These are phyloP conservation scores for Diarsia rubi DNA, from an alignment of 2,888 invertebrate species.

Conservation along the genomic window DNA sequence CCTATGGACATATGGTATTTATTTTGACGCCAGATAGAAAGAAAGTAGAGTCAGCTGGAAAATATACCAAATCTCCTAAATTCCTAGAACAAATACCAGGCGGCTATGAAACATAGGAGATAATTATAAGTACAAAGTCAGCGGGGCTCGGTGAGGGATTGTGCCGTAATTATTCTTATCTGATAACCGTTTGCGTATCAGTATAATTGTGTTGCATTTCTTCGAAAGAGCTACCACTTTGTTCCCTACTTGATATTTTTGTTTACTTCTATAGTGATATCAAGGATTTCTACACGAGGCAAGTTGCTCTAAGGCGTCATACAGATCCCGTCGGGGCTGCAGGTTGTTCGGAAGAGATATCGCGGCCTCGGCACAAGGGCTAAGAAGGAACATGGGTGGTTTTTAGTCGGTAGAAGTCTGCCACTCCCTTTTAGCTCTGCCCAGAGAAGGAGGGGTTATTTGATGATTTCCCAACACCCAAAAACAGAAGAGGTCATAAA, in stretches of 20 bases:
- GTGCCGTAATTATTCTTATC: slow-evolving; percentile 57
- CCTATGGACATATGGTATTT: too few species aligned
- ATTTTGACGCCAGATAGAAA: not conserved
- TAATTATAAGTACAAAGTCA: slow-evolving; percentile 21
- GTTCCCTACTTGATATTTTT: slow-evolving; percentile 16
- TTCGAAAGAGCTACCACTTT: slow-evolving; percentile 28
- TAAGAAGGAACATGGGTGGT: too few species aligned
- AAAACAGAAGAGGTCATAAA: too few species aligned
- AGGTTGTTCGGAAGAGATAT: too few species aligned
- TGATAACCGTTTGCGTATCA: slow-evolving; percentile 53
- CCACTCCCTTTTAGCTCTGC: too few species aligned
- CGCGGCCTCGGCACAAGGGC: too few species aligned
- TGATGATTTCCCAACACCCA: too few species aligned
- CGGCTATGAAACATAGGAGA: slow-evolving; percentile 25
- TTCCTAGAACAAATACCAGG: slow-evolving; percentile 16
- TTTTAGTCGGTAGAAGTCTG: too few species aligned
- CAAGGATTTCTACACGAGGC: slow-evolving; percentile 13
- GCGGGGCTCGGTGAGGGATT: slow-evolving; percentile 43
- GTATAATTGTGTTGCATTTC: slow-evolving; percentile 45
- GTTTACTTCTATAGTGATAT: slow-evolving; percentile 19
- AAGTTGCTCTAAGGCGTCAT: not conserved
- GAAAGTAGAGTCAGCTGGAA: not conserved
- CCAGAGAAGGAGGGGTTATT: too few species aligned
- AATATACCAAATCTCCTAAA: not conserved
- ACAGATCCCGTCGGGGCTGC: too few species aligned